Conservation (phyloP, 2,797 vertebrate genomes). For the Myotis vivesi region DNA sequence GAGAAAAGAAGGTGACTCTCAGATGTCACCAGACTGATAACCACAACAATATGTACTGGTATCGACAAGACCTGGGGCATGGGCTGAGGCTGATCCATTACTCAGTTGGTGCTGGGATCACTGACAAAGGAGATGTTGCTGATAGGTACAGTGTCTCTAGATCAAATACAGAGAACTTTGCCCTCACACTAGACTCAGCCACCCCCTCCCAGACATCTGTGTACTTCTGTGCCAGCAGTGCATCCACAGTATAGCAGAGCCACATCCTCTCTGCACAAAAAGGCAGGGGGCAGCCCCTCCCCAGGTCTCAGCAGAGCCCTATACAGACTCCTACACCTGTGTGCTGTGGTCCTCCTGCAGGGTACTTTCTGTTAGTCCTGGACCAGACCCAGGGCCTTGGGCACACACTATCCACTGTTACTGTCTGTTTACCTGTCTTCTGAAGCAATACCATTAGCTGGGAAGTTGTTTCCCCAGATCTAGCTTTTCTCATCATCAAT, state of each 20-base stretch:
- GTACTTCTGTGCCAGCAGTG: conserved; percentile 58
- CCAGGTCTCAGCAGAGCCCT: accelerated
- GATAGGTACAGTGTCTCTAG: not conserved
- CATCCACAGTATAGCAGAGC: not conserved
- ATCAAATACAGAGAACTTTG: accelerated
- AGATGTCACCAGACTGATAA: not conserved
- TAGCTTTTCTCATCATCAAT: too few relatives aligned
- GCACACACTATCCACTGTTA: accelerated
- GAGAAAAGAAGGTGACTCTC: not conserved
- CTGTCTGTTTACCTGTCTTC: not conserved
- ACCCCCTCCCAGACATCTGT: not conserved
- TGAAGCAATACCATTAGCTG: not conserved
- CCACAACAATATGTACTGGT: conserved; percentile 9
- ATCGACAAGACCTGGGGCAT: not conserved
- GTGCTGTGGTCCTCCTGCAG: not conserved
- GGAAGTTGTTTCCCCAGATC: not conserved
- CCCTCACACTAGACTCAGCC: not conserved
- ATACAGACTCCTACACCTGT: not conserved
- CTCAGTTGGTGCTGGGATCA: accelerated
- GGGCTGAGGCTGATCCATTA: conserved; percentile 31
- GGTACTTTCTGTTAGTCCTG: not conserved
- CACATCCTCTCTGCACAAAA: not conserved
- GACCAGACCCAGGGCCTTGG: too few relatives aligned
- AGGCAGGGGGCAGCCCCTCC: not conserved
- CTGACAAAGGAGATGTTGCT: not conserved